Base-by-base conservation (phyloP, 2,888 invertebrate genomes). In the Pterostichus niger region DNA sequence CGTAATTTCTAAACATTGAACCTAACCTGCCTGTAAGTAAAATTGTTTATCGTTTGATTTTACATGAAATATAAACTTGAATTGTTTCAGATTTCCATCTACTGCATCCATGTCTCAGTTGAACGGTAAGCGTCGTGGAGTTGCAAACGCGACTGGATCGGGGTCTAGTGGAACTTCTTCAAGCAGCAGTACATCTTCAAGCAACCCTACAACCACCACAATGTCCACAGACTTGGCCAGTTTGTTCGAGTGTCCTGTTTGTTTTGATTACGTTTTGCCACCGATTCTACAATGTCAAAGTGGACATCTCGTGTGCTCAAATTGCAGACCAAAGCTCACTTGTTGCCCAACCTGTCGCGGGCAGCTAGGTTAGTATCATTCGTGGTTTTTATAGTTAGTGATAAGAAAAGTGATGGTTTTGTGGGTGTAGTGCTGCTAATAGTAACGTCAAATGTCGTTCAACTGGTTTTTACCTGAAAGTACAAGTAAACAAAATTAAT, bases 281-380 rank as follows among this genome's bases (percentile, higher is more conserved):
- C 99, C 99, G 52, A 99, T 99, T 87, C 93, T 99, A 90, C 99
- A 99, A 91, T 99, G 99, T 90, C 98, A 98, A 90, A 98, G 98
- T 90, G 99, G 99, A 84, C 99, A 99, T 91, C 93, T 99, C 88
- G 98, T 99, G 84, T 99, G 99, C 92, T 97, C 98, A 85, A 96
- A 96, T 89, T 99, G 99, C 91, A 94, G 99, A 85, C 98, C 98
- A 82, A 99, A 99, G 91, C 93, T 99, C 85, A 96, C 96, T 85
- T 97, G 98, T 90, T 99, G 99, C 91, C 99, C 99, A 61, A 99
- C 99, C 84, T 99, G 99, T 90, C 94, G 99, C 85, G 99, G 99
- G 84, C 98, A 98, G 46, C 92, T 99, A 89, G 96, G 96, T 91
- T 88, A 87, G 87, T 71, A 71, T 17, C 9, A 17, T 56, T 87